A percentile compares a stretch with the other conserved stretches of the same genome.
phyloP scores from a whole-genome alignment of 37 sponge, comb jelly and placozoan species.

The Petrosia ficiformis region DNA sequence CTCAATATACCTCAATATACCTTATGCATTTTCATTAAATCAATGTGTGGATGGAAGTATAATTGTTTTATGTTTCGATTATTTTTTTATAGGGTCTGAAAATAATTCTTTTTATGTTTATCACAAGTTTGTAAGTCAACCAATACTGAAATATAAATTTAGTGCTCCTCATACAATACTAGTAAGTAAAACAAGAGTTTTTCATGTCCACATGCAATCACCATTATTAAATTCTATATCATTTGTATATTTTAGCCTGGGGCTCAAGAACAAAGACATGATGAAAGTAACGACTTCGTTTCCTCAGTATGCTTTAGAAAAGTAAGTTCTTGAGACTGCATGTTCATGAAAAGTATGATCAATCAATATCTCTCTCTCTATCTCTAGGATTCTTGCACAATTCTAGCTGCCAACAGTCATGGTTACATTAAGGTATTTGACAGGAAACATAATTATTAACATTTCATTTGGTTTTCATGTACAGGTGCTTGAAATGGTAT shows the following conservation, averaged over 20 bases:
- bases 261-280: not conserved
- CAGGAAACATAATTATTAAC: not conserved
- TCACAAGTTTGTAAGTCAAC: no score
- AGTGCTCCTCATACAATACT: constrained; percentile 36
- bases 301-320: not conserved
- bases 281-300: not conserved
- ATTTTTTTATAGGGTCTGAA: constrained; percentile 60
- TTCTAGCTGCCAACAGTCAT: constrained; percentile 86
- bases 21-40: no score
- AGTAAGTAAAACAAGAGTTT: constrained; percentile 56
- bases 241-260: no score
- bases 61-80: no score
- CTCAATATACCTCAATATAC: no score
- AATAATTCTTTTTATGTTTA: constrained; percentile 75
- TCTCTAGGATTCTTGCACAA: constrained; percentile 25
- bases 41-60: no score
- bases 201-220: no score
- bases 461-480: no score
- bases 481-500: not conserved
- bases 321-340: not conserved
- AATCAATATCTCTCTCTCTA: no score
- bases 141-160: constrained; percentile 56
- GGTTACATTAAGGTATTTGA: constrained; percentile 70
- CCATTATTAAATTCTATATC: no score
- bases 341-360: not conserved